Conservation (phyloP, 2,888 invertebrate species). For the Torymus aiolomorphi region DNA sequence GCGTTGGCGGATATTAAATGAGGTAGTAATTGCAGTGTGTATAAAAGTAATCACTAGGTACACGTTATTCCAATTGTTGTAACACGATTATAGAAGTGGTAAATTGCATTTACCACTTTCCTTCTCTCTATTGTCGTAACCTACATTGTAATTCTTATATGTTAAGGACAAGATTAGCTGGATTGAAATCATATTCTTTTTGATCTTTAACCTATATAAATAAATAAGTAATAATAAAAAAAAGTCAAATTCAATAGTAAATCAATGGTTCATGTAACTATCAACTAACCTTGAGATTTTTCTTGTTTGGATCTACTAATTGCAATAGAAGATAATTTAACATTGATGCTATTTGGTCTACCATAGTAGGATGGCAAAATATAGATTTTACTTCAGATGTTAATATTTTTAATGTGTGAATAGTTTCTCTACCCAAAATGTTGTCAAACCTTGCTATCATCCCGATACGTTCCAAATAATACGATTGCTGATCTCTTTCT, state of each 20-base stretch:
- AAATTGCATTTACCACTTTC: no score
- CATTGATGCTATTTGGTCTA: constrained; percentile 95
- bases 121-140: no score
- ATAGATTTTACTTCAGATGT: constrained; percentile 87
- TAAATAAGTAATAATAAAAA: constrained; percentile 5
- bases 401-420: constrained; percentile 86
- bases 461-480: constrained; percentile 85
- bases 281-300: constrained; percentile 87
- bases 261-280: neutral
- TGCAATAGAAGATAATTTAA: constrained; percentile 94
- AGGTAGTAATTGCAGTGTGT: no score
- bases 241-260: neutral
- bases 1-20: no score
- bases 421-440: constrained; percentile 92
- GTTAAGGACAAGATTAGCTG: constrained; percentile 90
- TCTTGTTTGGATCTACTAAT: constrained; percentile 93
- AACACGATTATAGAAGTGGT: no score
- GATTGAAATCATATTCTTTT: constrained; percentile 94
- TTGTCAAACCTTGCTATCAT: constrained; percentile 94
- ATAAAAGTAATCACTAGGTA: no score
- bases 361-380: constrained; percentile 93
- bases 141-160: constrained; percentile 75
- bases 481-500: constrained; percentile 86
- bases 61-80: no score
- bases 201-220: constrained; percentile 85